Evolutionary conservation across 2,113 vertebrate species (phyloP), one percentile per base, ranked within the genome.

Genomic region (Puntigrus tetrazona): DNA sequence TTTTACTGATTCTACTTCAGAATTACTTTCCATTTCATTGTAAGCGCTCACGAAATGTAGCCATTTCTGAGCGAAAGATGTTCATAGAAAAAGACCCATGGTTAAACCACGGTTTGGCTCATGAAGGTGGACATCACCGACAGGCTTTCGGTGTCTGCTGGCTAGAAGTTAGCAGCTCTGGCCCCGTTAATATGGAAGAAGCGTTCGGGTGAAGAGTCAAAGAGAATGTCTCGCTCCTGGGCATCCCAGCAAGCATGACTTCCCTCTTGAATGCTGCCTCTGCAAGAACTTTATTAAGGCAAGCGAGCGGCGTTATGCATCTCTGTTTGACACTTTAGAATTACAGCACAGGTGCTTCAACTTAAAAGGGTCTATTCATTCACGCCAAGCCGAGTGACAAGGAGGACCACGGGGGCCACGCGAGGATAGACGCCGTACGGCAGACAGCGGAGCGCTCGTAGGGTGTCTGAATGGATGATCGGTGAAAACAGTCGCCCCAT

Each of bases 381-480:
- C 87, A 83, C 69, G 85, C 14, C 87, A 93, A 92, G 87, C 31
- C 90, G 43, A 94, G 94, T 93, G 94, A 92, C 94, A 95, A 93
- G 93, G 94, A 93, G 91, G 89, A 88, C 52, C 74, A 45, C 57
- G 61, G 85, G 86, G 89, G 69, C 90, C 85, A 78, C 38, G 65
- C 87, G 92, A 86, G 93, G 94, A 94, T 94, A 92, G 80, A 69
- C 63, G 16, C 3, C 16, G 4, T 67, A 9, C 65, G 41, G 80
- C 67, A 92, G 84, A 92, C 41, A 57, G 94, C 92, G 93, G 92
- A 94, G 94, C 91, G 89, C 89, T 52, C 86, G 89, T 85, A 86
- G 67, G 87, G 84, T 86, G 90, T 90, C 90, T 92, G 94, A 95
- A 94, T 94, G 94, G 94, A 95, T 95, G 95, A 95, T 90, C 90